phyloP scores from a whole-genome alignment of 2,888 invertebrate genomes.

The Coleophora deauratella region DNA sequence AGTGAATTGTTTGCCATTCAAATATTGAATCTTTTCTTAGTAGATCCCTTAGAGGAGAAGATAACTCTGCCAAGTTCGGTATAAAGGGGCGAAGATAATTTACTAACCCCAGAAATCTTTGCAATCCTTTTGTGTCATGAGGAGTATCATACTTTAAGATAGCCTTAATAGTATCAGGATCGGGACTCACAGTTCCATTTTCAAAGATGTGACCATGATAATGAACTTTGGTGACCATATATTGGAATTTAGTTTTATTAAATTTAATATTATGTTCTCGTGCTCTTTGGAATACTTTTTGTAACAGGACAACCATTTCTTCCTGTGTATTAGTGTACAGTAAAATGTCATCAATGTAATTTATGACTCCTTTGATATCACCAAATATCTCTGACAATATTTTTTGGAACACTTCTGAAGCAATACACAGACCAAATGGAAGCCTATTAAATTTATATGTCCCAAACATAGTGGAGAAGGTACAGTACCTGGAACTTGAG shows the following conservation, averaged over 20 bases:
- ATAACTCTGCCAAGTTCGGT: background rate
- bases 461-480: constrained; percentile 1
- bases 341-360: constrained; percentile 6
- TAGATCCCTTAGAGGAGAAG: background rate
- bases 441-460: constrained; percentile 1
- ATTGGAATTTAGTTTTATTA: constrained; percentile 1
- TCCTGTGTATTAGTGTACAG: constrained; percentile 1
- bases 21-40: constrained; percentile 2
- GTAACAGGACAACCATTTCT: background rate
- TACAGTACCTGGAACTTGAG: background rate
- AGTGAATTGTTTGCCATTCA: background rate
- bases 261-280: background rate
- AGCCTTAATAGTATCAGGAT: background rate
- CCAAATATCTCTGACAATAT: constrained; percentile 1
- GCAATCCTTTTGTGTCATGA: background rate
- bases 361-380: constrained; percentile 1
- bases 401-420: constrained; percentile 6
- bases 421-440: constrained; percentile 1
- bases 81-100: constrained; percentile 1
- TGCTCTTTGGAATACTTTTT: background rate
- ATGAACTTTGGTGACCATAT: background rate
- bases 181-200: background rate
- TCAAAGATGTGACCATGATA: constrained; percentile 1
- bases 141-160: constrained; percentile 1
- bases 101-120: constrained; percentile 1